Evolutionary conservation across 1,140 invertebrate species (phyloP).

Genomic region (Stegodyphus mimosarum): DNA sequence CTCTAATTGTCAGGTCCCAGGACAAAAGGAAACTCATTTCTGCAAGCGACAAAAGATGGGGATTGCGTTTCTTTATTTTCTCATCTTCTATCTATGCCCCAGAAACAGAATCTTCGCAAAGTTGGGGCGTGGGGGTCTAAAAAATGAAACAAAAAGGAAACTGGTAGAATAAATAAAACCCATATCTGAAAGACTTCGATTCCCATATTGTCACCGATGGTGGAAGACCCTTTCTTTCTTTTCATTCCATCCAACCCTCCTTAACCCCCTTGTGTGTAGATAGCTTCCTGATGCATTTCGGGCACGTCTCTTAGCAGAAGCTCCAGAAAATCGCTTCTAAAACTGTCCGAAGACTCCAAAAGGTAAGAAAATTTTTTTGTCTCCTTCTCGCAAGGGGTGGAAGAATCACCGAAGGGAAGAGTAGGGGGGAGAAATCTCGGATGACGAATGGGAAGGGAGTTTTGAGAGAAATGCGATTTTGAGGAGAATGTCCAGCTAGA

Average conservation of each 20-base stretch:
- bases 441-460: slow-evolving; percentile 41
- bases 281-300: slow-evolving; percentile 43
- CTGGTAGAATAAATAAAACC: slow-evolving; percentile 29
- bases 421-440: slow-evolving; percentile 1
- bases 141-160: neutral
- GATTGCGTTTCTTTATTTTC: neutral
- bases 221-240: neutral
- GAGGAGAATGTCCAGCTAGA: slow-evolving; percentile 15
- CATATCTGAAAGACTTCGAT: slow-evolving; percentile 26
- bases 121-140: neutral
- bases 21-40: slow-evolving; percentile 7
- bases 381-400: neutral
- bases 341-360: slow-evolving; percentile 11
- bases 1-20: neutral
- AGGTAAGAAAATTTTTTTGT: slow-evolving; percentile 19
- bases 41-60: neutral
- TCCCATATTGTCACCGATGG: slow-evolving; percentile 40
- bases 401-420: neutral
- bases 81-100: slow-evolving; percentile 28
- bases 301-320: slow-evolving; percentile 31
- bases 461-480: slow-evolving; percentile 36
- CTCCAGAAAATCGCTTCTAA: slow-evolving; percentile 1
- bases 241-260: neutral
- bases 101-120: neutral
- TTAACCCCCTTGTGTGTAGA: slow-evolving; percentile 7